These are phyloP conservation scores for Drosophila kokeensis DNA, from an alignment of 2,888 invertebrate genomes.

Conservation along the genomic window DNA sequence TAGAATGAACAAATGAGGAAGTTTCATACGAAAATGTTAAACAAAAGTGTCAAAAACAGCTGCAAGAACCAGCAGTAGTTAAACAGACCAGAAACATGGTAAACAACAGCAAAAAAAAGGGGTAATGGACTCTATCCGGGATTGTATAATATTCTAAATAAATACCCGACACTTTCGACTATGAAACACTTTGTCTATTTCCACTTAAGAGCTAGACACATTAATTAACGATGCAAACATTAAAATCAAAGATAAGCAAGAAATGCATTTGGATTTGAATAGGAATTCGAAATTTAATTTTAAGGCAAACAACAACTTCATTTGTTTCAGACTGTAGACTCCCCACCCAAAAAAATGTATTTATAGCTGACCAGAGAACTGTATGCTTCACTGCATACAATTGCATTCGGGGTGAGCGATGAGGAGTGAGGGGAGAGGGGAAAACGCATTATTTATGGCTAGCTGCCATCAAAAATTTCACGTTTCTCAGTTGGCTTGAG, in stretches of 20 bases:
- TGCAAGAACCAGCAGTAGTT: slow-evolving; percentile 42
- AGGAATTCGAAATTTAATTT: not conserved
- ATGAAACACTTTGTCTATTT: slow-evolving; percentile 1
- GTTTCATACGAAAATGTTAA: not conserved
- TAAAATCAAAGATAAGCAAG: slow-evolving; percentile 1
- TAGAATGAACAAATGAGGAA: not conserved
- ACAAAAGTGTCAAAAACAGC: slow-evolving; percentile 50
- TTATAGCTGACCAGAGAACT: slow-evolving; percentile 63
- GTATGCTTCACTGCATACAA: slow-evolving; percentile 37
- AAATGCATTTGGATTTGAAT: slow-evolving; percentile 9
- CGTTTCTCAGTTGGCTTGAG: slow-evolving; percentile 39
- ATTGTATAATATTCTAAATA: slow-evolving; percentile 59
- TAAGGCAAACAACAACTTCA: slow-evolving; percentile 30
- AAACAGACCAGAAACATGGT: slow-evolving; percentile 28
- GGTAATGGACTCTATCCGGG: slow-evolving; percentile 55
- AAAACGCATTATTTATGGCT: slow-evolving; percentile 66
- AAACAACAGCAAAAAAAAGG: slow-evolving; percentile 34
- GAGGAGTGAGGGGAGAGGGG: not conserved
- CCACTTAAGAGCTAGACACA: slow-evolving; percentile 2
- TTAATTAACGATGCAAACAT: not conserved
- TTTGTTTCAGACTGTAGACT: slow-evolving; percentile 35
- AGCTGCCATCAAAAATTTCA: slow-evolving; percentile 49
- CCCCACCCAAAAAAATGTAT: slow-evolving; percentile 49
- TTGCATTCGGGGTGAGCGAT: not conserved
- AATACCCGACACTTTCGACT: slow-evolving; percentile 12